Evolutionary conservation across 2,888 invertebrate genomes (phyloP), one percentile per base, ranked within the genome.

Genomic region (Sminthurides aquaticus): DNA sequence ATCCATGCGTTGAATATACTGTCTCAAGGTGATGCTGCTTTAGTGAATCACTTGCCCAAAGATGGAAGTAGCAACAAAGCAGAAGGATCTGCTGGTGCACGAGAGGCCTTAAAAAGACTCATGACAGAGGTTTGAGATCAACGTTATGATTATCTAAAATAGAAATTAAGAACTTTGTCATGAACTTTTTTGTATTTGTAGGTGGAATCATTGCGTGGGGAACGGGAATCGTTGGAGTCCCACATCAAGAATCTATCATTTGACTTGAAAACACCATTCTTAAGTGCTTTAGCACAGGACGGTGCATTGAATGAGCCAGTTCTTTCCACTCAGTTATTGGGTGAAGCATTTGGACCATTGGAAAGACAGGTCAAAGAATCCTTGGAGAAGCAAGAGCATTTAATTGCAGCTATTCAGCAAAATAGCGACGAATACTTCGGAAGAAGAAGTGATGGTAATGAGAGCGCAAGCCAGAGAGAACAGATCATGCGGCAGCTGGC

Each of bases 161-260:
- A n/a, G n/a, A n/a, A n/a, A n/a, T n/a, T n/a, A n/a, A n/a, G n/a
- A n/a, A n/a, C n/a, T n/a, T n/a, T n/a, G n/a, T n/a, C n/a, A n/a
- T n/a, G n/a, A n/a, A n/a, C n/a, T n/a, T n/a, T n/a, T n/a, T n/a
- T n/a, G n/a, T n/a, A n/a, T n/a, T n/a, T n/a, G n/a, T 75, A 86
- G 83, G 90, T 94, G 63, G 92, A 92, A 76, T 84, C 85, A 48
- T 82, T 94, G 57, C 93, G 92, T 81, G 88, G 88, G 2, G 93
- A 94, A 80, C 85, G 97, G 56, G 95, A 95, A 79, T 86, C 85
- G 3, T 85, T 95, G 72, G 96, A 97, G 82, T 86, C 86, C 1
- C 91, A 93, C 79, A 81, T 96, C 48, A 91, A 91, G 76, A 86
- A 86, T 54, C 83, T 87, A 2, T 86, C 87, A 11, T 84, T 86